Conservation (phyloP, 2,888 invertebrate genomes). For the Caenorhabditis virilis region DNA sequence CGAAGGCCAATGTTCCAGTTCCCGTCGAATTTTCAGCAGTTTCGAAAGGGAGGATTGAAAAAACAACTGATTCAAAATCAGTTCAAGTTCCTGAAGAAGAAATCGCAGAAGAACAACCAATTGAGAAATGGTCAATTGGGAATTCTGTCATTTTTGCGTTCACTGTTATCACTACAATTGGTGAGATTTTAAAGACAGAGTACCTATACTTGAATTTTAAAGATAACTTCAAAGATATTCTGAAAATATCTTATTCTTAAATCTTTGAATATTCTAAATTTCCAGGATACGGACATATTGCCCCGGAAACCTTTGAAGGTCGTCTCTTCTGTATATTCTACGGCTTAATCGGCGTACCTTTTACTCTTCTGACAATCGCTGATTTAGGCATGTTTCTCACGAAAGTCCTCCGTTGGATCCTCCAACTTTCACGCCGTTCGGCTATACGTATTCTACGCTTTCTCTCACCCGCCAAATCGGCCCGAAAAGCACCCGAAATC, state of each 20-base stretch:
- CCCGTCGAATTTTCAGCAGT: not conserved
- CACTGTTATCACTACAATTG: slow-evolving; percentile 66
- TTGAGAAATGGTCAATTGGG: slow-evolving; percentile 60
- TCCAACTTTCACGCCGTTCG: slow-evolving; percentile 9
- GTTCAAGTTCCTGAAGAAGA: too few relatives aligned
- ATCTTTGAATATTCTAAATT: not conserved
- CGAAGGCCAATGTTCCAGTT: slow-evolving; percentile 27
- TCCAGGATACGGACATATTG: slow-evolving; percentile 64
- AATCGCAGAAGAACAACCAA: slow-evolving; percentile 11
- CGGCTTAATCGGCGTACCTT: slow-evolving; percentile 64
- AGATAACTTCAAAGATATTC: not conserved
- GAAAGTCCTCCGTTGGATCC: slow-evolving; percentile 34
- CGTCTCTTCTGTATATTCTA: slow-evolving; percentile 62
- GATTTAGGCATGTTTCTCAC: slow-evolving; percentile 64
- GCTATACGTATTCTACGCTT: slow-evolving; percentile 4
- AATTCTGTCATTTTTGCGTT: slow-evolving; percentile 64
- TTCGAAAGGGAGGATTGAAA: slow-evolving; percentile 8
- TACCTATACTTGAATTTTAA: not conserved
- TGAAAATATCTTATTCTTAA: not conserved
- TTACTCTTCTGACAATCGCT: slow-evolving; percentile 64
- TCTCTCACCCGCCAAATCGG: not conserved
- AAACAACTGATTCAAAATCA: too few relatives aligned
- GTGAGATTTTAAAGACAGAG: slow-evolving; percentile 9
- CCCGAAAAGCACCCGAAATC: slow-evolving; percentile 8
- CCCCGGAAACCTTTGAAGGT: slow-evolving; percentile 59